These are phyloP conservation scores for Ahaetulla prasina DNA, from an alignment of 2,113 vertebrate species.

Conservation along the genomic window DNA sequence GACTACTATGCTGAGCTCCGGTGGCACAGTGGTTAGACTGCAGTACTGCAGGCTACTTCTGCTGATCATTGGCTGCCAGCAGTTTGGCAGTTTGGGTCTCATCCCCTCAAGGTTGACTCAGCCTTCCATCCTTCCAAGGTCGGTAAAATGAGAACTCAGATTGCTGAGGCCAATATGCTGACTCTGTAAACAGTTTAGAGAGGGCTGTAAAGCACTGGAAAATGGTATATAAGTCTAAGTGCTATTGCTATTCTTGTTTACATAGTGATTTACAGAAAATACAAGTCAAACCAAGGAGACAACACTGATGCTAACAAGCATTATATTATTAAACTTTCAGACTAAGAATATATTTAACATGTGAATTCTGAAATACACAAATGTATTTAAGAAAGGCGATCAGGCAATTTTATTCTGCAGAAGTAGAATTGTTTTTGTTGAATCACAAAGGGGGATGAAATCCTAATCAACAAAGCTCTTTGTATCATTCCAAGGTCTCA, in stretches of 20 bases:
- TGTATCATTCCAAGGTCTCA: neutral
- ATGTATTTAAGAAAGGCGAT: neutral
- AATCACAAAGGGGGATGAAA: neutral
- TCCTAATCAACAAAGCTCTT: neutral
- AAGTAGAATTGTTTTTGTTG: neutral
- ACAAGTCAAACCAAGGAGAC: neutral
- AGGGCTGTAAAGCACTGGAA: no score
- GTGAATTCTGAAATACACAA: neutral
- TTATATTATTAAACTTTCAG: neutral
- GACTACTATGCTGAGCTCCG: fast-evolving
- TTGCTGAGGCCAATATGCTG: no score
- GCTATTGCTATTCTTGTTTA: neutral
- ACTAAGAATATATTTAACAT: neutral
- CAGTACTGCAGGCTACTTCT: no score
- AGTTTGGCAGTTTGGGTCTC: no score
- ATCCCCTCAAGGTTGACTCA: no score
- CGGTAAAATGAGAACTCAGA: no score
- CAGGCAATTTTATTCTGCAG: neutral
- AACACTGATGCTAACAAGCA: neutral
- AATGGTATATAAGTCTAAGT: no score
- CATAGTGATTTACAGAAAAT: neutral
- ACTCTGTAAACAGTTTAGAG: no score
- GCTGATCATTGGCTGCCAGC: no score
- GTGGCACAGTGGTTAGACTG: no score
- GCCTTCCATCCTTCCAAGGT: no score